Evolutionary conservation across 2,797 vertebrate genomes (phyloP).

Genomic region (Bovichtus variegatus): DNA sequence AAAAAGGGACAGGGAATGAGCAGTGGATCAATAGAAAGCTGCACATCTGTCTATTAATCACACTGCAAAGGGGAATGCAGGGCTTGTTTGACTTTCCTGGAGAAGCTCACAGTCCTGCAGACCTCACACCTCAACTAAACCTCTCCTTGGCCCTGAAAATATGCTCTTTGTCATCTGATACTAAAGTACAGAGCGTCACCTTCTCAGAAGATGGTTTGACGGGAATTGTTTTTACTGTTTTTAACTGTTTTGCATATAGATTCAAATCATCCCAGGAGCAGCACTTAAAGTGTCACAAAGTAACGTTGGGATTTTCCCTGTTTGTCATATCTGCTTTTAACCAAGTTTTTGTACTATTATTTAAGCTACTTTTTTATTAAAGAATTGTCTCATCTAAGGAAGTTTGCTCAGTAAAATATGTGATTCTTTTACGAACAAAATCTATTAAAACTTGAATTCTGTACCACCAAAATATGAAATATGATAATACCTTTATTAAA

Average conservation of each 20-base stretch:
- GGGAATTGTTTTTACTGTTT: not conserved
- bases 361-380: conserved; percentile 83
- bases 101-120: not conserved
- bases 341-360: conserved; percentile 84
- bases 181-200: not conserved
- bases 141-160: not conserved
- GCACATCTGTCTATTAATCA: conserved; percentile 31
- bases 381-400: conserved; percentile 73
- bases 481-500: conserved; percentile 79
- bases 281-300: not conserved
- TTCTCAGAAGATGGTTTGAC: conserved; percentile 4
- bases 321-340: not conserved
- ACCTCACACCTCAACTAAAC: conserved; percentile 29
- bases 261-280: not conserved
- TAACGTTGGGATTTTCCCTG: conserved; percentile 12
- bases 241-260: not conserved
- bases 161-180: conserved; percentile 1
- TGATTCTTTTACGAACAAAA: conserved; percentile 82
- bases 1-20: not conserved
- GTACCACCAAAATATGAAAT: conserved; percentile 78
- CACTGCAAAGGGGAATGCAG: not conserved
- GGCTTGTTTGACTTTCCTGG: conserved; percentile 34
- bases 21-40: conserved; percentile 16
- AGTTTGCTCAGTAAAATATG: conserved; percentile 72
- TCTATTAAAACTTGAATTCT: conserved; percentile 86